Conservation (phyloP, 2,113 vertebrate species). For the Thryonomys swinderianus region DNA sequence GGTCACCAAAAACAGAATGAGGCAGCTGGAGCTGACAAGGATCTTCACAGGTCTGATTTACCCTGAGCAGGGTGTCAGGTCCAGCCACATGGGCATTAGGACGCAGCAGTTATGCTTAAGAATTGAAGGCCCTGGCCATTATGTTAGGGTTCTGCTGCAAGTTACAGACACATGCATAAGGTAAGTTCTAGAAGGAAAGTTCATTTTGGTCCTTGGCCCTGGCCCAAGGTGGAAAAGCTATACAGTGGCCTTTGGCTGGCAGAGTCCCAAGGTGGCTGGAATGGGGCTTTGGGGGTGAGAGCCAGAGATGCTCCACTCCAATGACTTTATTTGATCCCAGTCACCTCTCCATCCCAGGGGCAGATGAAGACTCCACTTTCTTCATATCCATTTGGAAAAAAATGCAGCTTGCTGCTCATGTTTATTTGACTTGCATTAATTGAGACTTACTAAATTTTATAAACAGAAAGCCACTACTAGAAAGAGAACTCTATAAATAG, state of each 20-base stretch:
- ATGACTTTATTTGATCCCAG: not conserved
- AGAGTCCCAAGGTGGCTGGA: no score
- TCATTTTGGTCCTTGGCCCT: no score
- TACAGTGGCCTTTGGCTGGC: not conserved
- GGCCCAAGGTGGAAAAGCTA: not conserved
- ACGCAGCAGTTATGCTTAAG: not conserved
- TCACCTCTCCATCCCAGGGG: not conserved
- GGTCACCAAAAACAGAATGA: not conserved
- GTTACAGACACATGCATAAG: not conserved
- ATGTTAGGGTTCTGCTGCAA: not conserved
- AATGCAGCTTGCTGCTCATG: rapidly evolving
- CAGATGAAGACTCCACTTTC: not conserved
- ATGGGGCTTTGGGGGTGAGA: no score
- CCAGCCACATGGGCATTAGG: not conserved
- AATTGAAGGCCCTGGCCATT: not conserved
- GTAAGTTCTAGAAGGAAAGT: not conserved
- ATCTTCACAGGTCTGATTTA: not conserved
- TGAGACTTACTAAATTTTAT: not conserved
- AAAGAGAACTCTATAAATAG: not conserved
- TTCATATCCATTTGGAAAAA: not conserved
- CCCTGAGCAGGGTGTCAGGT: no score
- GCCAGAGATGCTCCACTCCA: not conserved
- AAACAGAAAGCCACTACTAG: not conserved
- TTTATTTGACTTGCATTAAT: not conserved
- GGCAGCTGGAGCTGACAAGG: not conserved